Base-by-base conservation (phyloP, 1,140 invertebrate genomes). In the Cydia strobilella region DNA sequence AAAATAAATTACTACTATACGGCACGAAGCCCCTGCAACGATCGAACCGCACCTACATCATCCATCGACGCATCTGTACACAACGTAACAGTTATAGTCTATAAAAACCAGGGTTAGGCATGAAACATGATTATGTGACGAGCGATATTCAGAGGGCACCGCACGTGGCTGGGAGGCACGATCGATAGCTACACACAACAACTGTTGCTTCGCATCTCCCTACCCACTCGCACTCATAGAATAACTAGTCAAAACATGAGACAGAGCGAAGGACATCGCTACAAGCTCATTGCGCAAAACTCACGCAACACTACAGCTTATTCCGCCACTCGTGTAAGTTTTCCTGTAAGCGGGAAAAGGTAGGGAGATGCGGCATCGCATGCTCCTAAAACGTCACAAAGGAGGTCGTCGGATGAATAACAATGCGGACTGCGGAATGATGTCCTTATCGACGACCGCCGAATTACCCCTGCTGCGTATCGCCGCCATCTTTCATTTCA, bases 351-450 rank as follows among this genome's bases (percentile, higher is more conserved):
- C 71, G 20, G 2, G 79, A 86, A 23, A 62, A 76, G 74, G 87
- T 84, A n/a, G 77, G 76, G 27, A 82, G 88, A 92, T 92, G 90
- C 90, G 88, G 90, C 86, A 90, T 81, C 79, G 84, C 83, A 83
- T 84, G 82, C 82, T 85, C 82, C 83, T 84, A 82, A 86, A 88
- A 87, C 84, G 86, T 87, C 86, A 90, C 83, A 87, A 91, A 88
- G 84, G 88, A 90, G 90, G 89, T 90, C 89, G 87, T 74, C 77
- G 78, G 86, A 87, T 87, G 90, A 92, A 92, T 90, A 92, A 92
- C 89, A 90, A 92, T 92, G 90, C 90, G 88, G 88, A 90, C 85
- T 90, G 87, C 90, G 90, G 87, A 87, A 87, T 82, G 84, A 86
- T 90, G 88, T 89, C 88, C 89, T 88, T 86, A 88, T 78, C 73